Evolutionary conservation across 35 echinoderm and acorn worm genomes (phyloP).

Genomic region (Heliocidaris erythrogramma): DNA sequence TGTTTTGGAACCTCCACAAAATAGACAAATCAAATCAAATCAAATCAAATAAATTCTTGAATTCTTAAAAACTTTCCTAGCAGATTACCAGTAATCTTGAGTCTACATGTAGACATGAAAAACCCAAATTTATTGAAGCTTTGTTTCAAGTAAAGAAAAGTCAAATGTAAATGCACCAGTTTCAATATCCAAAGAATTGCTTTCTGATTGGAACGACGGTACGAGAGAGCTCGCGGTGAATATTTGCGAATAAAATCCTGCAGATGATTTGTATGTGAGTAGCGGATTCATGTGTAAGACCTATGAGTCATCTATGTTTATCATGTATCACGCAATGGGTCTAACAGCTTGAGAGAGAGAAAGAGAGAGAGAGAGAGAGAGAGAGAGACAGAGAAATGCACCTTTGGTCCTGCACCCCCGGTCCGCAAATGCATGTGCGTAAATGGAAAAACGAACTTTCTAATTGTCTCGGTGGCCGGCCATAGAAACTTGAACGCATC

Average conservation of each 20-base stretch:
- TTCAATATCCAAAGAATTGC: background rate
- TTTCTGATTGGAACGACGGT: background rate
- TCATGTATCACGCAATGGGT: background rate
- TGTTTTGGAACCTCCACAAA: background rate
- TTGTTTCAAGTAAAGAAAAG: background rate
- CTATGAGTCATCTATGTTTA: conserved; percentile 24
- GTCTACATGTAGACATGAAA: background rate
- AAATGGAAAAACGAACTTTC: too few relatives aligned
- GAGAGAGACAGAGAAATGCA: background rate
- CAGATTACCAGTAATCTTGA: background rate
- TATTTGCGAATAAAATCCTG: background rate
- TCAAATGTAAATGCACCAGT: background rate
- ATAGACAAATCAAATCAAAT: background rate
- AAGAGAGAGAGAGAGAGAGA: background rate
- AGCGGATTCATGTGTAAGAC: background rate
- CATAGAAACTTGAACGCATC: too few relatives aligned
- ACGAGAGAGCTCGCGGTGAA: background rate
- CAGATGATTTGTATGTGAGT: background rate
- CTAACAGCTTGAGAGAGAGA: background rate
- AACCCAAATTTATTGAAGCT: background rate
- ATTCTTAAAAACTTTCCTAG: background rate
- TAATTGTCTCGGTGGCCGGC: too few relatives aligned
- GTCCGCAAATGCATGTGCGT: too few relatives aligned
- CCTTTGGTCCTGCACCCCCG: too few relatives aligned
- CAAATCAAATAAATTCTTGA: background rate